phyloP scores from a whole-genome alignment of 2,113 vertebrate genomes.

The Panurus biarmicus region DNA sequence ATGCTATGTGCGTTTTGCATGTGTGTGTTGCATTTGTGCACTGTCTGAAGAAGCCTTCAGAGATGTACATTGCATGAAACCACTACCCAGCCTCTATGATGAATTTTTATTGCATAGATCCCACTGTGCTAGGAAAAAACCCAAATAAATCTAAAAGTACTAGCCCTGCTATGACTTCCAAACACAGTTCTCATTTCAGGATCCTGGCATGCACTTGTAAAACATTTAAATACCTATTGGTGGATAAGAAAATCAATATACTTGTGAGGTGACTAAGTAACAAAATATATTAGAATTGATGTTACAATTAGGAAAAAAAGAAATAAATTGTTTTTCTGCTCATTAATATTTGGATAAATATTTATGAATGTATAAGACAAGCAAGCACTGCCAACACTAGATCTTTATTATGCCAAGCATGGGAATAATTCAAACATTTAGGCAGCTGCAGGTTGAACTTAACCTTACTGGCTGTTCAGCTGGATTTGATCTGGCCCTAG shows the following conservation, averaged over 20 bases:
- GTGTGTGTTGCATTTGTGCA: accelerated
- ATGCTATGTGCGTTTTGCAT: accelerated
- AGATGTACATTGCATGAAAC: neutral
- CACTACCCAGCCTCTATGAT: neutral
- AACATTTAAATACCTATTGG: neutral
- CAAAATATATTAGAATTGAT: slow-evolving; percentile 49
- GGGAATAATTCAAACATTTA: slow-evolving; percentile 19
- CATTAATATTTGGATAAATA: slow-evolving; percentile 26
- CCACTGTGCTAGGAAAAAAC: neutral
- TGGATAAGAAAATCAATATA: slow-evolving; percentile 16
- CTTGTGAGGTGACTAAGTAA: slow-evolving; percentile 14
- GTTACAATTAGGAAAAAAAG: slow-evolving; percentile 60
- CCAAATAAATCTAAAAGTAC: neutral
- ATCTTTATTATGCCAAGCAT: slow-evolving; percentile 42
- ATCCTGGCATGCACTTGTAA: slow-evolving; percentile 27
- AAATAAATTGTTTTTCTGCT: slow-evolving; percentile 47
- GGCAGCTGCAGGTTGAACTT: slow-evolving; percentile 1
- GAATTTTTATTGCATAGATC: neutral
- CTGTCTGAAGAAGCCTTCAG: neutral
- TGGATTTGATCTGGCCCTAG: neutral
- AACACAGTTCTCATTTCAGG: neutral
- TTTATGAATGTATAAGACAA: slow-evolving; percentile 23
- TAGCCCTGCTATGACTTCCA: neutral
- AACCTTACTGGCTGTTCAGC: neutral
- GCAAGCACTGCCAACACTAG: neutral